phyloP scores from a whole-genome alignment of 2,888 invertebrate species.

The Limnephilus rhombicus region DNA sequence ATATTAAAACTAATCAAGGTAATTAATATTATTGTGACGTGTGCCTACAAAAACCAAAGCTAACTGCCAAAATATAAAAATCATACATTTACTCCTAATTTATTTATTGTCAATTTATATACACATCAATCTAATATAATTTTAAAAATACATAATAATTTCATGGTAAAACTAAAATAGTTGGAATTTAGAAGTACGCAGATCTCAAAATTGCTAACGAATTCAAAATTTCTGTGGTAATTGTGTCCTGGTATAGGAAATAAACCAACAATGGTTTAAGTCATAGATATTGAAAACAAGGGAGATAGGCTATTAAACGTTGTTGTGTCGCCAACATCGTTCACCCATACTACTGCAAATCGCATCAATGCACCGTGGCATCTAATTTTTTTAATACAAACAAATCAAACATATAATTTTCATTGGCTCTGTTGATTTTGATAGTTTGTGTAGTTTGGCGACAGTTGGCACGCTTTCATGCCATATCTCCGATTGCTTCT shows the following conservation, averaged over 20 bases:
- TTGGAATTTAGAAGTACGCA: background rate
- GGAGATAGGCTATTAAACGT: too few relatives aligned
- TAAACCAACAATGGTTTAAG: background rate
- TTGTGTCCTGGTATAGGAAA: background rate
- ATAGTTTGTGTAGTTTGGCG: too few relatives aligned
- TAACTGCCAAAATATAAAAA: background rate
- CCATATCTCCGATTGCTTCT: too few relatives aligned
- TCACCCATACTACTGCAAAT: too few relatives aligned
- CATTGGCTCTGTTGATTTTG: too few relatives aligned
- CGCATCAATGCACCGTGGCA: too few relatives aligned
- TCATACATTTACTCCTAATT: background rate
- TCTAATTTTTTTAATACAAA: too few relatives aligned
- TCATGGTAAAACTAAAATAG: background rate
- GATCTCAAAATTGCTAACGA: background rate
- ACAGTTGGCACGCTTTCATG: too few relatives aligned
- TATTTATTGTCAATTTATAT: conserved; percentile 1
- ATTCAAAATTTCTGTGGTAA: background rate
- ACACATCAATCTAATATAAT: background rate
- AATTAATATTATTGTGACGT: background rate
- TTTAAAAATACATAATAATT: background rate
- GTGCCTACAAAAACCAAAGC: background rate
- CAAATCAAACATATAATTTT: too few relatives aligned
- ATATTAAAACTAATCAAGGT: background rate
- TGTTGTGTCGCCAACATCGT: too few relatives aligned
- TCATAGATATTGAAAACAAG: too few relatives aligned